Percentiles rank a stretch among this genome's conserved stretches.
These are phyloP conservation scores for Chelon auratus DNA, from an alignment of 2,797 vertebrate genomes.

Conservation along the genomic window DNA sequence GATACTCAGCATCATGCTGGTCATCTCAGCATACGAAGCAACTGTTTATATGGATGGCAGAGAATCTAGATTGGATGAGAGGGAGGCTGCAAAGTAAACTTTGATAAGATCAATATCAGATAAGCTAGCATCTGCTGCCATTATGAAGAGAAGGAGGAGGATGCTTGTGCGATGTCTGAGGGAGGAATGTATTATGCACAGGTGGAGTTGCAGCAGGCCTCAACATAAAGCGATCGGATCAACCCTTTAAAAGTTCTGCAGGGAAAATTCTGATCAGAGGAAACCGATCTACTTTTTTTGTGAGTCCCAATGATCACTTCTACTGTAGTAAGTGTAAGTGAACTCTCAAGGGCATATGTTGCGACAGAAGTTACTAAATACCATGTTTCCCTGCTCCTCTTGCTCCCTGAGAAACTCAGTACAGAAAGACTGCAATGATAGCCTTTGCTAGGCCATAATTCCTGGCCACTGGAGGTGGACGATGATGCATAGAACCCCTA, in stretches of 20 bases:
- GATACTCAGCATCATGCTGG: slow-evolving; percentile 26
- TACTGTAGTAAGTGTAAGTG: not conserved
- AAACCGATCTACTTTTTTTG: not conserved
- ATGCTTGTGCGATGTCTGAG: not conserved
- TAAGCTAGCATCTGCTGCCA: not conserved
- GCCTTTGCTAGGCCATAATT: not conserved
- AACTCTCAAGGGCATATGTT: not conserved
- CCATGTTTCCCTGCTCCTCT: not conserved
- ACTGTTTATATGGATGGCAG: slow-evolving; percentile 42
- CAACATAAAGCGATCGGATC: slow-evolving; percentile 2
- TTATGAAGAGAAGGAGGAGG: not conserved
- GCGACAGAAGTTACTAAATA: not conserved
- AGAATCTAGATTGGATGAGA: slow-evolving; percentile 47
- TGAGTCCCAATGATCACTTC: not conserved
- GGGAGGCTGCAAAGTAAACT: slow-evolving; percentile 29
- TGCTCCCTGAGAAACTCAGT: not conserved
- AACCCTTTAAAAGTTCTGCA: slow-evolving; percentile 2
- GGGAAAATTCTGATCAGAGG: not conserved
- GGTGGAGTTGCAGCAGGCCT: not conserved
- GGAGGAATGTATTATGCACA: slow-evolving; percentile 9
- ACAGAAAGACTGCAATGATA: not conserved
- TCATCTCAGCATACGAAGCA: slow-evolving; percentile 32
- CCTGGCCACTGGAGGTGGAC: not conserved
- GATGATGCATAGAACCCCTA: not conserved
- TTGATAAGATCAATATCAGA: not conserved